phyloP scores from a whole-genome alignment of 1,140 invertebrate species.

The Lordiphosa clarofinis region DNA sequence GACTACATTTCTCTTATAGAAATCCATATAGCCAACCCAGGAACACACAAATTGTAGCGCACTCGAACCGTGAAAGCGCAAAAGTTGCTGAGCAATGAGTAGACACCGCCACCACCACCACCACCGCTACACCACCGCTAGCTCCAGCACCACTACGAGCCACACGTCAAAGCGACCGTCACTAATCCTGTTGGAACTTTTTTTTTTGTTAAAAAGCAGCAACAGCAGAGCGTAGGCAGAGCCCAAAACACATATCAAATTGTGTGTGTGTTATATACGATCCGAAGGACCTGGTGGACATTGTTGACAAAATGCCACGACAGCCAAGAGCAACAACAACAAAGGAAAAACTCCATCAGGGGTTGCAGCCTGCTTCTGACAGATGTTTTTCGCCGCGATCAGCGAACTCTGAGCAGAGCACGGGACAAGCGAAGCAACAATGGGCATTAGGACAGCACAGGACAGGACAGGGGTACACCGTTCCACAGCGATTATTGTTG shows the following conservation, averaged over 20 bases:
- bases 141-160: slow-evolving; percentile 1
- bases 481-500: slow-evolving; percentile 27
- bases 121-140: background rate
- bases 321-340: slow-evolving; percentile 29
- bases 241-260: slow-evolving; percentile 16
- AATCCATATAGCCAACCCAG: no score
- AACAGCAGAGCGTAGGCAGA: slow-evolving; percentile 28
- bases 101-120: slow-evolving; percentile 1
- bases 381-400: slow-evolving; percentile 72
- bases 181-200: slow-evolving; percentile 65
- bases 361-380: slow-evolving; percentile 70
- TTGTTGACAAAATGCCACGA: slow-evolving; percentile 24
- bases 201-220: background rate
- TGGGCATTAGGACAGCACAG: slow-evolving; percentile 5
- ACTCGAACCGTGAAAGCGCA: slow-evolving; percentile 8
- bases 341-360: slow-evolving; percentile 37
- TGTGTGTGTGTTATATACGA: background rate
- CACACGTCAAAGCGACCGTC: slow-evolving; percentile 8
- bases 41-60: no score
- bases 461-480: slow-evolving; percentile 10
- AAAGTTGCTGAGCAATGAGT: slow-evolving; percentile 5
- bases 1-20: no score
- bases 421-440: slow-evolving; percentile 16
- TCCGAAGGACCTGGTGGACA: slow-evolving; percentile 20
- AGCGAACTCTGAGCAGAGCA: slow-evolving; percentile 27